Base-by-base conservation (phyloP, 1,140 invertebrate species). In the Drosophila santomea region DNA sequence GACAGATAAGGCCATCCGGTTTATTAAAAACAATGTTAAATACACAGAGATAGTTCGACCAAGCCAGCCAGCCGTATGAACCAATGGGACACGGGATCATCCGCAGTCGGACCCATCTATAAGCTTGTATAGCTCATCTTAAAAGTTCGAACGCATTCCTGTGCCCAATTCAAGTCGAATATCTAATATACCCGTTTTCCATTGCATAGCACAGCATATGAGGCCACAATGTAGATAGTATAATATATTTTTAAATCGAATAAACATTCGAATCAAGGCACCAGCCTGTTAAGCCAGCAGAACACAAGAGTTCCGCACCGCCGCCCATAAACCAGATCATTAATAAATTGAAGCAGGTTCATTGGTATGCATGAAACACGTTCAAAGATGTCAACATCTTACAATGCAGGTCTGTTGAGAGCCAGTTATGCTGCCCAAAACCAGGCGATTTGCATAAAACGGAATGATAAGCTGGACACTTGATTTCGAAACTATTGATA, bases 321-420 rank as follows among this genome's bases (percentile, higher is more conserved):
- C 23, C 23, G 23, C 11, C 43, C 50, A 41, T 20, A 35, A 55
- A 75, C 73, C 63, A 61, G 74, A 69, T 67, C 50, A 41, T 61
- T 85, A 83, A 81, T 82, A 55, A 78, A 64, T 74, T 61, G 41
- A 61, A 85, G 63, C 52, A 71, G 76, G 67, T 76, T 73, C 67
- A 81, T 75, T 78, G 66, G 60, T 88, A 83, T 86, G 58, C 67
- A 69, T 61, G 57, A 48, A 86, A 86, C 82, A 50, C 69, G 82
- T 86, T 86, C 84, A 20, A 43, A 51, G 72, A 62, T 78, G 69
- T 67, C 74, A 52, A 59, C 78, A 64, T 67, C 66, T 72, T 85
- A 88, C 83, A 86, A 48, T 86, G 71, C 79, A 82, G 80, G 77
- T 66, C 67, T 67, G 44, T 62, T 35, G 36, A 78, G 69, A 78